Evolutionary conservation across 2,113 vertebrate species (phyloP), one percentile per base, ranked within the genome.

Genomic region (Saccopteryx leptura): DNA sequence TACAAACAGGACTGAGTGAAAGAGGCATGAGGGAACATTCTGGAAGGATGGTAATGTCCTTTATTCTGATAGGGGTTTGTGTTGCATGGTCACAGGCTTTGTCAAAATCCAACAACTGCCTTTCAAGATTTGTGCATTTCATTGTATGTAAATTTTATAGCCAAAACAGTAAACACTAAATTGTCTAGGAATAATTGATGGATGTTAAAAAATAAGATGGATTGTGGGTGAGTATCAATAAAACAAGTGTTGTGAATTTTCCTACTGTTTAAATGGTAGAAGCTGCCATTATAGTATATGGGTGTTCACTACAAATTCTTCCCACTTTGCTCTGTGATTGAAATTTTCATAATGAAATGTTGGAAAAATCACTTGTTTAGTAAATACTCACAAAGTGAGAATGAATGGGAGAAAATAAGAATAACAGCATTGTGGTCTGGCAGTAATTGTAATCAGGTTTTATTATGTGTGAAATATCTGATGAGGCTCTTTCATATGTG

Each of bases 401-500:
- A 14, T 90, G 68, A 61, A 26, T 82, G 76, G 87, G 71, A 46
- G 65, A 60, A 58, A 56, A 78, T 50, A 8, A n/a, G 39, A 66
- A 60, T 60, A 52, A 48, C 5, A 11, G 75, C 48, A 3, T 12
- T 46, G 71, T 60, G 76, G 50, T 33, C 68, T 39, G 18, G 50
- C 1, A 52, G 58, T 19, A 14, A 65, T n/a, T 74, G 13, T 39
- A n/a, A 24, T 46, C 61, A 33, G 28, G 54, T 33, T 11, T 50
- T 39, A 23, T 82, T 71, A 54, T 26, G 21, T 21, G 63, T 5
- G 5, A 28, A 24, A 33, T 17, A 1, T 72, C 65, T 21, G 26
- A 15, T 0, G 76, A 28, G 66, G 46, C n/a, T 54, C 61, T 31
- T 76, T 19, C 48, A 28, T 0, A 0, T 0, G n/a, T 26, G 19